phyloP scores from a whole-genome alignment of 2,797 vertebrate genomes.

The Lates japonicus region DNA sequence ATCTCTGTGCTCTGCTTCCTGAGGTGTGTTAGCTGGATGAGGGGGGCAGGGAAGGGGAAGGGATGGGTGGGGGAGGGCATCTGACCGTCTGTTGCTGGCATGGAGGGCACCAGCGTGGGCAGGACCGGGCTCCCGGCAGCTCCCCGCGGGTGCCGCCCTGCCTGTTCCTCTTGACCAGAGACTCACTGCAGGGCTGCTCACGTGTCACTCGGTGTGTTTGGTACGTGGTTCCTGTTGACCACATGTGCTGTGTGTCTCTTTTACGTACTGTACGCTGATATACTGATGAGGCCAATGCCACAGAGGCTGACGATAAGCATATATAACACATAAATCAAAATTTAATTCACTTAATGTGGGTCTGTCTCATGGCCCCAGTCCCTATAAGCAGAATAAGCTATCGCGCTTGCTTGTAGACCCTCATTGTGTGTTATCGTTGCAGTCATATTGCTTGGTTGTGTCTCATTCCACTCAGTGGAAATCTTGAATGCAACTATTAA shows the following conservation, averaged over 20 bases:
- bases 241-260: background rate
- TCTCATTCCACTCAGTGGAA: too few species aligned
- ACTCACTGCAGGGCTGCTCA: slow-evolving; percentile 26
- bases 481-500: too few species aligned
- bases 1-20: slow-evolving; percentile 46
- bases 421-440: too few species aligned
- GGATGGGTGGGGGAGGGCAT: slow-evolving; percentile 1
- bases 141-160: slow-evolving; percentile 33
- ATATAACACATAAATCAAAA: background rate
- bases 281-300: background rate
- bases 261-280: background rate
- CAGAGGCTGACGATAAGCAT: background rate
- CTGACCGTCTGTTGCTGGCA: slow-evolving; percentile 62
- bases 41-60: background rate
- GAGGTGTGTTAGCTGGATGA: slow-evolving; percentile 44
- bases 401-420: too few species aligned
- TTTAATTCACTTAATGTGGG: too few species aligned
- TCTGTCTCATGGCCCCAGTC: too few species aligned
- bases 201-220: slow-evolving; percentile 2
- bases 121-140: slow-evolving; percentile 24
- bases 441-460: too few species aligned
- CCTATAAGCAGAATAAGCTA: too few species aligned
- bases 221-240: background rate
- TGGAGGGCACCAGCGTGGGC: slow-evolving; percentile 17
- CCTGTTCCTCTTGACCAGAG: slow-evolving; percentile 27